These are phyloP conservation scores for Scatophagus argus DNA, from an alignment of 2,113 vertebrate species.

Conservation along the genomic window DNA sequence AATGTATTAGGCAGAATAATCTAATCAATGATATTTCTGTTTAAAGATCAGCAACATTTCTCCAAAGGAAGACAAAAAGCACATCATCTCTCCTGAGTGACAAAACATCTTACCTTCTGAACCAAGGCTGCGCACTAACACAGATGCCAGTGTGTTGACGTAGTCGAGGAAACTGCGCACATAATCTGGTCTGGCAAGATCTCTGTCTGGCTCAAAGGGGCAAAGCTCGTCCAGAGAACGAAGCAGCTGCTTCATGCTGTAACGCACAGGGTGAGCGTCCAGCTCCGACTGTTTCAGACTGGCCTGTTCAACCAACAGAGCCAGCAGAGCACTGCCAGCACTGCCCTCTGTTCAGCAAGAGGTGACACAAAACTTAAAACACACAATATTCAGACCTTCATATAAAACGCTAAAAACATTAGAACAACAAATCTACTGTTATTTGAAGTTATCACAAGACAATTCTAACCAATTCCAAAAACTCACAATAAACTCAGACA, in stretches of 20 bases:
- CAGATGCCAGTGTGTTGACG: constrained; percentile 86
- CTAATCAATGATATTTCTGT: neutral
- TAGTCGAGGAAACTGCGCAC: constrained; percentile 90
- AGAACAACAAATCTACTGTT: neutral
- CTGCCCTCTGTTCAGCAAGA: constrained; percentile 74
- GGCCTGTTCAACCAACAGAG: constrained; percentile 88
- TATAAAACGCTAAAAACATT: neutral
- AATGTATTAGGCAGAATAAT: neutral
- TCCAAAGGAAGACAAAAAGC: neutral
- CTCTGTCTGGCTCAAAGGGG: constrained; percentile 72
- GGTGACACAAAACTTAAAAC: neutral
- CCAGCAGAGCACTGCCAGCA: constrained; percentile 81
- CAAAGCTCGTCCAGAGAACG: constrained; percentile 85
- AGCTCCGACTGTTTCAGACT: constrained; percentile 87
- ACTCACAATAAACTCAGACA: neutral
- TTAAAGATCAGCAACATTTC: neutral
- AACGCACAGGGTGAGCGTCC: constrained; percentile 87
- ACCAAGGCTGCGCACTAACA: constrained; percentile 88
- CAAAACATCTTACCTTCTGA: constrained; percentile 82
- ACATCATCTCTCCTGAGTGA: neutral
- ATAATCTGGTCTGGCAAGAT: constrained; percentile 79
- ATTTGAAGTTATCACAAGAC: neutral
- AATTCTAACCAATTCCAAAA: neutral
- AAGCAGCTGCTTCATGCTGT: constrained; percentile 89
- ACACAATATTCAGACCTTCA: neutral